Base-by-base conservation (phyloP, 2,888 invertebrate species). In the Eupithecia subfuscata region DNA sequence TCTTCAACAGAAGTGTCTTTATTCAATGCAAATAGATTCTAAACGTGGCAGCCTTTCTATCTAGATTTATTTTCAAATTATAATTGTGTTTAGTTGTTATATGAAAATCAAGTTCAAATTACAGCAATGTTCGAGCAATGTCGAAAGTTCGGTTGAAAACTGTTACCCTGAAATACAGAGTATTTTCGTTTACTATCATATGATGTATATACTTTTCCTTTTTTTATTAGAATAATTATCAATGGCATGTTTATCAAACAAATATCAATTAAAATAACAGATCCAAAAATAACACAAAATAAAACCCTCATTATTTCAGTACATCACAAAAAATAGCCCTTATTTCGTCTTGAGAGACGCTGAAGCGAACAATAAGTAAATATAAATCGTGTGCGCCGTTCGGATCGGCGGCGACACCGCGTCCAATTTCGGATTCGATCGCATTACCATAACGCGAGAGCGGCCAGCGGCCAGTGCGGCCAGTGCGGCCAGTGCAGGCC, bases 391-490 rank as follows among this genome's bases (percentile, higher is more conserved):
- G 83, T 84, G 81, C 84, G 84, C 86, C 67, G 40, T 64, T 64
- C 83, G 84, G 82, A 25, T 60, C 60, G 85, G 85, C 84, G 84
- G 88, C 87, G 89, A 86, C 85, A 77, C 52, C 82, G 90, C 90
- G 87, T 91, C 92, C 93, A 92, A 93, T 93, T 93, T 92, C 85
- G 90, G 88, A 90, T 90, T 89, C 91, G 88, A 93, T 91, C 91
- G 88, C 89, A 94, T 94, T 94, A 92, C 88, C 93, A 94, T 93
- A 93, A 87, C 87, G 90, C 89, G 87, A 91, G 91, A 90, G 92
- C 87, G 78, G 91, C 87, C 78, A 80, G 86, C 64, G 34, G 64
- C 56, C 56, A 30, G 30, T 30, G 92, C 87, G 78, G 91, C 87
- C 78, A 80, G 86, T 18, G 64, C 64, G 34, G 64, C 60, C 60